Evolutionary conservation across 2,113 vertebrate genomes (phyloP), one percentile per base, ranked within the genome.

Genomic region (Pollimyrus isidori): DNA sequence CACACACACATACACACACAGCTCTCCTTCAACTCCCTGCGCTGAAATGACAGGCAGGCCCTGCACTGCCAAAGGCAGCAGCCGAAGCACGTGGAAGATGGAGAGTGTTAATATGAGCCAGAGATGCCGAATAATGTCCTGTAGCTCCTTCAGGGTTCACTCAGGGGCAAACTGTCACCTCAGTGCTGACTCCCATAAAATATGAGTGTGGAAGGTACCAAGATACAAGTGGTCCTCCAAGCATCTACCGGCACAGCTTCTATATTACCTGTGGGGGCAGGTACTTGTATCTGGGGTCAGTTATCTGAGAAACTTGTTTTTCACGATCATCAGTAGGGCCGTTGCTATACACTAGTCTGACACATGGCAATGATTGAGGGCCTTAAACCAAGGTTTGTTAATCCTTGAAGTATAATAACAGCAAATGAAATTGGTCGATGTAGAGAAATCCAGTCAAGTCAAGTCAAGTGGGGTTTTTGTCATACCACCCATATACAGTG

Each of bases 91-190:
- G 3, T 6, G 7, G 21, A 62, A 62, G 53, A 87, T 46, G 17
- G 86, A 87, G n/a, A 35, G 19, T 1, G 35, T 45, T 87, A 87
- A 87, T 87, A 87, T 62, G 53, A 87, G 35, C 86, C 50, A 58
- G 19, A 49, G 86, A 87, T 42, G 30, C 19, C 4, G 0, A 42
- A 17, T 26, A 9, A 35, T 58, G 26, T 62, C 21, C 86, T 30
- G 21, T 7, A 4, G 15, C 30, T 23, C 15, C 39, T 11, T 35
- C 86, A 46, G 10, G 56, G 35, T 53, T 65, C 39, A n/a, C 52
- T 87, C 50, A 76, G 50, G 49, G 85, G 49, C 85, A 35, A 35
- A 35, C 50, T 39, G 50, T 56, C 83, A 85, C 45, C 85, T 35
- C 50, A 35, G 30, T 46, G 49, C 50, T 53, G 26, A 30, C 48